Evolutionary conservation across 2,797 vertebrate species (phyloP), one percentile per base, ranked within the genome.

Genomic region (Ptychobarbus kaznakovi): DNA sequence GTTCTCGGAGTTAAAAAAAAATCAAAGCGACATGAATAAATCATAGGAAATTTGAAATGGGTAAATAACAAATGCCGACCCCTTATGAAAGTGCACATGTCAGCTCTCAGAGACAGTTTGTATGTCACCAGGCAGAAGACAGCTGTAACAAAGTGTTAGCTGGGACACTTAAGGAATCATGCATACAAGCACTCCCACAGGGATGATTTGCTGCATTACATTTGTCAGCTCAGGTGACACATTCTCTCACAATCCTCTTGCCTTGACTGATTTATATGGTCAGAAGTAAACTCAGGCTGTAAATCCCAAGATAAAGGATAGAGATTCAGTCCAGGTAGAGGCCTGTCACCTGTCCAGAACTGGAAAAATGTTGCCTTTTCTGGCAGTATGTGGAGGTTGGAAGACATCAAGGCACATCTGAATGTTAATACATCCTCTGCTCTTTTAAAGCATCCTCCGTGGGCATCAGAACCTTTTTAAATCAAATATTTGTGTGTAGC

Each of bases 21-120:
- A 56, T n/a, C 9, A 32, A 72, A 81, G 53, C 65, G 85, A 80
- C 38, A 66, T 83, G 78, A 89, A 89, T 90, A 88, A 89, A 86
- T 91, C 87, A 87, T 81, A 65, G 81, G 69, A 87, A 89, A 84
- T 87, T 89, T 88, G 76, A 87, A 88, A 82, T 88, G 81, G 70
- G 83, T 80, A 87, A 87, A 89, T 89, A 90, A 91, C 81, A 86
- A 88, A 88, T 82, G 85, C 32, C 56, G 16, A 32, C 76, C 53
- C 77, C 73, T 87, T 87, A 65, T 86, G 66, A 92, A 92, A 92
- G 72, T 89, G 90, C 90, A 88, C 88, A 80, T 25, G 82, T 92
- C 92, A 91, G 91, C 92, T 92, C 86, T 73, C 75, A 83, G 76
- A 90, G 82, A 81, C 22, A 63, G 84, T 87, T 88, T 44, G 35